Evolutionary conservation across 2,113 vertebrate genomes (phyloP).

Genomic region (Chlorodrepanis virens): DNA sequence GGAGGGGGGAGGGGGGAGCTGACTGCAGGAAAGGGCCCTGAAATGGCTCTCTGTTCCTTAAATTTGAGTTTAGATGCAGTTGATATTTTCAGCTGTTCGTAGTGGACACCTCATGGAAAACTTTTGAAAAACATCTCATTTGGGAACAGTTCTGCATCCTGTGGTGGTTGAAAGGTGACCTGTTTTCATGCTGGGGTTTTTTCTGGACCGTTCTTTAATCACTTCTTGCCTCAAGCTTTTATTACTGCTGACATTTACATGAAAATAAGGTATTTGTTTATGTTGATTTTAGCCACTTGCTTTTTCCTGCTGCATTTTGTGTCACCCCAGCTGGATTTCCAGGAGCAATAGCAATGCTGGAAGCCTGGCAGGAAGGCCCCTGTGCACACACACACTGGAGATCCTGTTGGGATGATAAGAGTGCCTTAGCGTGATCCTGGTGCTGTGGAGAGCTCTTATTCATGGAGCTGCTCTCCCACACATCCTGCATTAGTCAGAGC

Average conservation of each 20-base stretch:
- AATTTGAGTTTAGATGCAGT: constrained; percentile 16
- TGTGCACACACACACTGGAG: background rate
- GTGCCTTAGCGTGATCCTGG: background rate
- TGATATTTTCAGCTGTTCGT: constrained; percentile 10
- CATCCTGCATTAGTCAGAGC: constrained; percentile 53
- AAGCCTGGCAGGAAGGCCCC: constrained; percentile 4
- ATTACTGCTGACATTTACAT: constrained; percentile 35
- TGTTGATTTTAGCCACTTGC: background rate
- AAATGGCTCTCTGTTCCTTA: constrained; percentile 23
- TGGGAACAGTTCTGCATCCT: background rate
- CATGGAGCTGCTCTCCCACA: constrained; percentile 39
- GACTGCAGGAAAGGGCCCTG: background rate
- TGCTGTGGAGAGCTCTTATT: constrained; percentile 19
- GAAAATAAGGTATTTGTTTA: constrained; percentile 15
- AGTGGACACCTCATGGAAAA: constrained; percentile 33
- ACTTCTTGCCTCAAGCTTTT: constrained; percentile 5
- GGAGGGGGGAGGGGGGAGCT: background rate
- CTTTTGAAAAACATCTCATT: constrained; percentile 48
- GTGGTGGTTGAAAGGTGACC: background rate
- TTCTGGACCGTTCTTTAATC: constrained; percentile 13
- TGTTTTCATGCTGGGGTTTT: background rate
- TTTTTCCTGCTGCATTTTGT: background rate
- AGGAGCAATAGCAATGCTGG: background rate
- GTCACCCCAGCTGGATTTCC: constrained; percentile 9
- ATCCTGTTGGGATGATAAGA: constrained; percentile 54